Evolutionary conservation across 2,797 vertebrate species (phyloP), one percentile per base, ranked within the genome.

Genomic region (Fistularia tabacaria): DNA sequence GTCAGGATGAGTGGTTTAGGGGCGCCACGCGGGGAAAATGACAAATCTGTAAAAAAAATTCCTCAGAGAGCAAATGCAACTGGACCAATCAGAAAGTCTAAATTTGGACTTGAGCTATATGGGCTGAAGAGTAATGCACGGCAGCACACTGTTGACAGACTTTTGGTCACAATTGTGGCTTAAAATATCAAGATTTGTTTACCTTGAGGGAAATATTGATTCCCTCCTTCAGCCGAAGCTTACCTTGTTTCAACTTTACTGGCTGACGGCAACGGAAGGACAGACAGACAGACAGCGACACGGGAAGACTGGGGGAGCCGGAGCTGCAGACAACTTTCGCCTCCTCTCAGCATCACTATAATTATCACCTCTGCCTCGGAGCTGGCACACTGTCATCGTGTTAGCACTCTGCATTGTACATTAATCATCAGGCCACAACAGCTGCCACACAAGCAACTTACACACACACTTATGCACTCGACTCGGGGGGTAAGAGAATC

Each of bases 371-470:
- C 78, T 78, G 78, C 76, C 69, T 84, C 74, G 46, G 79, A 71
- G 64, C 66, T 80, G 81, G 79, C 77, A 80, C 57, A 50, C 79
- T 87, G 81, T 85, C 81, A 82, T 86, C 82, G 65, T 66, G 82
- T 84, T 88, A 89, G 76, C 81, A 75, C 76, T 76, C 64, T 6
- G 51, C 64, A 64, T 77, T 77, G 73, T 76, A 66, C 71, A 77
- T 79, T 79, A 82, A 81, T 85, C 80, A 81, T 50, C 11, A 39
- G 66, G 71, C 69, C 69, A 59, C 71, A 61, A 25, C 3, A 39
- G 52, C 58, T 65, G 54, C 54, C 63, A 61, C 49, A 14, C 75
- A 65, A 55, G 47, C 62, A 64, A 38, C 51, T 46, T 45, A 47
- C 49, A 56, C 50, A 57, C 59, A 50, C 42, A 40, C 42, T 44